A percentile compares a stretch with the other conserved stretches of the same genome.
These are phyloP conservation scores for Castor canadensis DNA, from an alignment of 2,113 vertebrate genomes.

Conservation along the genomic window DNA sequence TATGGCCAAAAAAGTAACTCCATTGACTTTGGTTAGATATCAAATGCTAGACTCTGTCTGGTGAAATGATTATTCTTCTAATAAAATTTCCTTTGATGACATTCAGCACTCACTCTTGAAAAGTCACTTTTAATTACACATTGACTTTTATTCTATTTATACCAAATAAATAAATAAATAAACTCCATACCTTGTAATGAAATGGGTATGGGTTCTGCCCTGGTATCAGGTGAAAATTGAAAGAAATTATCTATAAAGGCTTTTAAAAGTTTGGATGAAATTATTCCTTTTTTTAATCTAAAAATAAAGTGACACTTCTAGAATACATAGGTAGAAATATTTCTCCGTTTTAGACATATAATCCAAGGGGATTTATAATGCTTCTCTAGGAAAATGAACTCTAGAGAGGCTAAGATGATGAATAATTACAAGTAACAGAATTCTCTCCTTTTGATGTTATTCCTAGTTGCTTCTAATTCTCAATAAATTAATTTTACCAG, in stretches of 20 bases:
- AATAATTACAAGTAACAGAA: slow-evolving; percentile 61
- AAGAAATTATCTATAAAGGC: slow-evolving; percentile 50
- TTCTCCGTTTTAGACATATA: slow-evolving; percentile 32
- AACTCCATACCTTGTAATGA: slow-evolving; percentile 35
- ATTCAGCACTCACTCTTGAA: not conserved
- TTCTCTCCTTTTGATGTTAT: slow-evolving; percentile 64
- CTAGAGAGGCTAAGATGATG: slow-evolving; percentile 51
- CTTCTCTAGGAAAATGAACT: slow-evolving; percentile 61
- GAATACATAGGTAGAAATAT: not conserved
- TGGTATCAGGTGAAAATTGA: slow-evolving; percentile 38
- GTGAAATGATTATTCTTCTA: slow-evolving; percentile 24
- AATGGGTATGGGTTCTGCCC: slow-evolving; percentile 26
- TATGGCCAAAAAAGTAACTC: not conserved
- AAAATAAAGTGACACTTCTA: slow-evolving; percentile 58
- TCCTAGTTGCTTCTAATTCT: slow-evolving; percentile 50
- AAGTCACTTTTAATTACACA: slow-evolving; percentile 59
- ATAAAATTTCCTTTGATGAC: slow-evolving; percentile 33
- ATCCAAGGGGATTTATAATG: slow-evolving; percentile 36
- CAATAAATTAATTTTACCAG: slow-evolving; percentile 56
- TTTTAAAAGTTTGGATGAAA: slow-evolving; percentile 55
- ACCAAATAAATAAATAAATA: slow-evolving; percentile 47
- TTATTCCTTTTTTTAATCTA: slow-evolving; percentile 41
- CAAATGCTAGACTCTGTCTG: not conserved
- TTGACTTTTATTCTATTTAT: slow-evolving; percentile 60
- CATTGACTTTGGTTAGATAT: not conserved